Conservation (phyloP, 2,888 invertebrate genomes). For the Drosophila anceps region DNA sequence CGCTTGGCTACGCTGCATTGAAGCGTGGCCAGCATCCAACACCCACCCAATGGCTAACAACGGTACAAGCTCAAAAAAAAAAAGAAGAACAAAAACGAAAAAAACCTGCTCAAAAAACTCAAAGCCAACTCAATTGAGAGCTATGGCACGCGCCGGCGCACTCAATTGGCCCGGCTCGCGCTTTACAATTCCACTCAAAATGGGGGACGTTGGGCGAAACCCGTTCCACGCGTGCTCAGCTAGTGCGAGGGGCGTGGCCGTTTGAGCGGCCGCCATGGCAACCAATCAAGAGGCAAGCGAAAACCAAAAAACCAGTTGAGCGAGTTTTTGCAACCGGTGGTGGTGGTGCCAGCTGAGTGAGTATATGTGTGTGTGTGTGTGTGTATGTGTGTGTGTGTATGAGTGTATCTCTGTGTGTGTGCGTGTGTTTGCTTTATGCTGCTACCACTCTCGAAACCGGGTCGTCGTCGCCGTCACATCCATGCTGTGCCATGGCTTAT, state of each 20-base stretch:
- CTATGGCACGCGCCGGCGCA: constrained; percentile 80
- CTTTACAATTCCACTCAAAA: constrained; percentile 70
- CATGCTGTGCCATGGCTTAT: constrained; percentile 50
- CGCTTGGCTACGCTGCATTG: constrained; percentile 36
- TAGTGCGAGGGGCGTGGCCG: constrained; percentile 63
- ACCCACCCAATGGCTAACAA: constrained; percentile 50
- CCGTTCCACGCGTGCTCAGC: constrained; percentile 60
- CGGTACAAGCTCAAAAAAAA: constrained; percentile 22
- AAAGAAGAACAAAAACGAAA: not conserved
- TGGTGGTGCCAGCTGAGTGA: constrained; percentile 21
- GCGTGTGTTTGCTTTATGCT: constrained; percentile 58
- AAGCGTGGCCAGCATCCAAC: constrained; percentile 47
- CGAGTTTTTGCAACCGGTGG: constrained; percentile 53
- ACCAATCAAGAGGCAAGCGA: constrained; percentile 75
- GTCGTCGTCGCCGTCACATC: constrained; percentile 54
- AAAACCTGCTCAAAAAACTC: constrained; percentile 3
- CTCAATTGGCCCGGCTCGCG: constrained; percentile 61
- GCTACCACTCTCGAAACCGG: constrained; percentile 61
- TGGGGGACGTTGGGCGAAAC: constrained; percentile 74
- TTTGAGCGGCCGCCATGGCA: constrained; percentile 62
- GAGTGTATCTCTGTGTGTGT: too few species aligned
- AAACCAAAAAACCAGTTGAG: constrained; percentile 70
- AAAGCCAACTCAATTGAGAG: constrained; percentile 31
- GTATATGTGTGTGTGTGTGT: constrained; percentile 8
- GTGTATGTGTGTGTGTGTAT: not conserved